Base-by-base conservation (phyloP, 2,797 vertebrate genomes). In the Aeoliscus strigatus region DNA sequence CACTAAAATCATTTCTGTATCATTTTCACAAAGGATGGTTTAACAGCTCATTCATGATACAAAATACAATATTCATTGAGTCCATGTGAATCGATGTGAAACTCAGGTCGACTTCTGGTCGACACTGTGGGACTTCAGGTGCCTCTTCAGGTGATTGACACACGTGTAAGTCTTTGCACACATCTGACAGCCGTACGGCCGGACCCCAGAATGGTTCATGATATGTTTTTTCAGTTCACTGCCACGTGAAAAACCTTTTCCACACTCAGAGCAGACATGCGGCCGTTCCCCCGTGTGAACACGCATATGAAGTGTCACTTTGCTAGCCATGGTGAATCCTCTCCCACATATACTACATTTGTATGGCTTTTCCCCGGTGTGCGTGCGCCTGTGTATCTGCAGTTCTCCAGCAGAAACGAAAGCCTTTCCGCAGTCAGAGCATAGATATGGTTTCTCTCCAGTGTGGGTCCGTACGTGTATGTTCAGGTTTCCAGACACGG, bases 371-470 rank as follows among this genome's bases (percentile, higher is more conserved):
- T 81, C 78, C 12, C 75, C 78, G 0, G 73, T 78, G 47, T 76
- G 75, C 4, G 51, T 75, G 27, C 73, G 71, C n/a, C 60, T 54
- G 54, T 81, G 79, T 44, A 79, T 73, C 61, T 75, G 70, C 57
- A 81, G 64, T 33, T 77, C 75, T 0, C 79, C 71, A 0, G 70
- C 73, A 0, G 71, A 77, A 9, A 66, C 18, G 12, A 72, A 80
- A 5, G 52, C 58, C 33, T 80, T 78, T 8, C 73, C 72, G 1
- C 72, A 80, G 56, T 76, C 62, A 0, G 63, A 46, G 59, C 67
- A 82, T 23, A 71, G 43, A 13, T 77, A 76, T 0, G 70, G 74
- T 38, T 76, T 75, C 49, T 70, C 76, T 26, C 72, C 69, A 0
- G 74, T 74, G 56, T 79, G 75, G 17, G 44, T 77, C 41, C 78